Base-by-base conservation (phyloP, 2,113 vertebrate species). In the Hippoglossus stenolepis region DNA sequence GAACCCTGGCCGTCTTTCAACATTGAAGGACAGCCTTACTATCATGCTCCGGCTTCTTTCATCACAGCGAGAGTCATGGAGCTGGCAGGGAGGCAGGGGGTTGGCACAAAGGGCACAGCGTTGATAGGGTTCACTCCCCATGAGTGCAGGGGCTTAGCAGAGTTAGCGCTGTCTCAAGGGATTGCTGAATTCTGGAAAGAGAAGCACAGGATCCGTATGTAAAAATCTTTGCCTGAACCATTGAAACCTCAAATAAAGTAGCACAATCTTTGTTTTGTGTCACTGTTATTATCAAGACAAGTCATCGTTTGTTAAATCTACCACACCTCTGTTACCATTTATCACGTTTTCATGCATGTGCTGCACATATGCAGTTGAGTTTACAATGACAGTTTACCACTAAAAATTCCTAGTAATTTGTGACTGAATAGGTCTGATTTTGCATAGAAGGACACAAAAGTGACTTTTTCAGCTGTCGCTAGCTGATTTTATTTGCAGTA, bases 131-230 rank as follows among this genome's bases (percentile, higher is more conserved):
- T 96, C 63, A 93, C 85, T 18, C 94, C 92, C 7, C 67, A 60
- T 1, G 89, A 94, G 77, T 95, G 94, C 81, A 88, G 87, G 86
- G 74, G 31, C 20, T 88, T 92, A 77, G 94, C 93, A 13, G 93
- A 90, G 21, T 74, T 85, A 35, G 94, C 94, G 0, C 74, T 96
- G 80, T 83, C 87, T 53, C 85, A 91, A 61, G 87, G 81, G 43
- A 88, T 79, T 5, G 86, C 80, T 0, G 93, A 94, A 75, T 95
- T 96, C 87, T 96, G 95, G 93, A 96, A 89, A 61, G 87, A 86
- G 70, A 85, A 68, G 62, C 58, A 20, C 20, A 57, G 74, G 18
- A 20, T 94, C 73, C 94, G 83, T 4, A 91, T 96, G 91, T 95
- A 83, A 85, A 73, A 62, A 49, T 4, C 0, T n/a, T n/a, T 3